A percentile compares a stretch with the other conserved stretches of the same genome.
Evolutionary conservation across 2,888 invertebrate species (phyloP).

Genomic region (Ernsta delagoae): DNA sequence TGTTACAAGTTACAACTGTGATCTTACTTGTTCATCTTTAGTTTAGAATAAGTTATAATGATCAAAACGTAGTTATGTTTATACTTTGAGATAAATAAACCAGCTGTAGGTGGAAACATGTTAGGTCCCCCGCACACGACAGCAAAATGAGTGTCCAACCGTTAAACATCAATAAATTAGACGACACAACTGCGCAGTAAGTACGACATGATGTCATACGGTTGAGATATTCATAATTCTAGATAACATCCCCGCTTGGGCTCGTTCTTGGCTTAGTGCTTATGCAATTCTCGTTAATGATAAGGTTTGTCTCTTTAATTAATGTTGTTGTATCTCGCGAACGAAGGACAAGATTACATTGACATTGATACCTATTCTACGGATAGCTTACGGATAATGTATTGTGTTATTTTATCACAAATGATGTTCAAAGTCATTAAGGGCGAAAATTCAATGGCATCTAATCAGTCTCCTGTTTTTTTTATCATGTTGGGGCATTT

Average conservation of each 20-base stretch:
- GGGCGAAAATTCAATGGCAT: too few relatives aligned
- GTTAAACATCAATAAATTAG: constrained; percentile 36
- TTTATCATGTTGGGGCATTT: too few relatives aligned
- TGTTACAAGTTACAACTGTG: too few relatives aligned
- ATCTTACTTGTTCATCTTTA: too few relatives aligned
- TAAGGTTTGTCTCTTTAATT: constrained; percentile 1
- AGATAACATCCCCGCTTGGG: constrained; percentile 25
- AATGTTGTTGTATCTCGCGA: not conserved
- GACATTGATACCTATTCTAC: not conserved
- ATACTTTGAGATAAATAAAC: not conserved
- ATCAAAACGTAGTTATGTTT: not conserved
- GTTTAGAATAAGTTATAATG: too few relatives aligned
- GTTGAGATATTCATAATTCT: constrained; percentile 31
- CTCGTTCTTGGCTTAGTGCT: not conserved
- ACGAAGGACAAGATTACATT: not conserved
- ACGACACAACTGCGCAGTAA: constrained; percentile 36
- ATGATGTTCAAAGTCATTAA: too few relatives aligned
- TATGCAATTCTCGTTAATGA: constrained; percentile 7
- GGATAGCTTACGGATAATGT: too few relatives aligned
- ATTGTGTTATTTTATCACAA: too few relatives aligned
- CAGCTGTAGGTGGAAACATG: not conserved
- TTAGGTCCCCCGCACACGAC: not conserved
- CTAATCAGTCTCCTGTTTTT: too few relatives aligned
- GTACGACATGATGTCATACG: constrained; percentile 40
- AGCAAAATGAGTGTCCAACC: constrained; percentile 6